Base-by-base conservation (phyloP, 2,113 vertebrate genomes). In the Hylia prasina region DNA sequence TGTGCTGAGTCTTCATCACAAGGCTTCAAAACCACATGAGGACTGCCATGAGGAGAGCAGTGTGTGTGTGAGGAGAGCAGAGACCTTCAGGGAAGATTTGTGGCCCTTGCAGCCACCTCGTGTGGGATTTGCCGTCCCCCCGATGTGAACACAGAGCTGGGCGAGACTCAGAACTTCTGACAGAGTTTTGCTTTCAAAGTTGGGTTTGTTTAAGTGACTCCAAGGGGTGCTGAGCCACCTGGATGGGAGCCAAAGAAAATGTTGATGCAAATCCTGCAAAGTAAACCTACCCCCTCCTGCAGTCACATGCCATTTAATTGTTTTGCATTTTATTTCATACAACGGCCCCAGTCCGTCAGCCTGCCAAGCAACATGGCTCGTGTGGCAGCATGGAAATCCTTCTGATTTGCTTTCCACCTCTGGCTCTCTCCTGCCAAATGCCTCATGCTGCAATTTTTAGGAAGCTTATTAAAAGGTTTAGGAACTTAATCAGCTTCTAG, bases 181-280 rank as follows among this genome's bases (percentile, higher is more conserved):
- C 68, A 61, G 68, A 40, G 90, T 60, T 95, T 94, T 90, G 51
- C 90, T 95, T 87, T 89, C 93, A 51, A 31, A 90, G 88, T 76
- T 69, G 65, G 86, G 82, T 75, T 96, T 96, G 93, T 96, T 95
- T 96, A 84, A 97, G 94, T 13, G 69, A 63, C 85, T 96, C 92
- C 20, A 79, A 96, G 93, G 93, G 88, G 88, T 93, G 88, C 90
- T 87, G 77, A 92, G 72, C 88, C 1, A 7, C 82, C 85, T 96
- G 96, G 92, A 83, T 57, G 0, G 3, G 48, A 87, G 93, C 96
- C 96, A 96, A 96, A 61, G 80, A 83, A 94, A 96, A 95, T 84
- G 94, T 94, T 96, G 90, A 78, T 89, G 82, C 57, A 89, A 92
- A 87, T 71, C 61, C 82, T 86, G 75, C 68, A 70, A 95, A 94